These are phyloP conservation scores for Zenarchopterus dispar DNA, from an alignment of 2,797 vertebrate genomes.

Conservation along the genomic window DNA sequence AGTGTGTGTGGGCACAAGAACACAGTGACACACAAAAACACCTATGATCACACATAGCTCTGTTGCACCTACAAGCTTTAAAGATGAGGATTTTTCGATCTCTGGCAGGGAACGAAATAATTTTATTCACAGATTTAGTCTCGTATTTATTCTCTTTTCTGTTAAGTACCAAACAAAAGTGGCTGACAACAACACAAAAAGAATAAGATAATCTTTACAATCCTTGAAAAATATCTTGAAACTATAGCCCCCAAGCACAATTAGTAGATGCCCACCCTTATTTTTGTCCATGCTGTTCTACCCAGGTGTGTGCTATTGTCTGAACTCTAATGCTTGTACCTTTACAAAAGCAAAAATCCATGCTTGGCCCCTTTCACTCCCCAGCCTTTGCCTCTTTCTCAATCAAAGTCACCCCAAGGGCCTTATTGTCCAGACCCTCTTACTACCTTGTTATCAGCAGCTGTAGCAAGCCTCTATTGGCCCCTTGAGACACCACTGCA, in stretches of 20 bases:
- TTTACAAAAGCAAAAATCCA: conserved; percentile 52
- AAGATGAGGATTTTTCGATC: conserved; percentile 20
- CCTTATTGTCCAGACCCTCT: conserved; percentile 62
- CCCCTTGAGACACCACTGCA: conserved; percentile 64
- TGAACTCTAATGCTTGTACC: conserved; percentile 25
- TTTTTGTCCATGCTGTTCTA: conserved; percentile 37
- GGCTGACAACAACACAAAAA: conserved; percentile 13
- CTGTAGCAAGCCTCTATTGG: conserved; percentile 52
- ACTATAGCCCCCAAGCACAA: background rate
- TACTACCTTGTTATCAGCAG: conserved; percentile 76
- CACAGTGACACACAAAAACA: conserved; percentile 38
- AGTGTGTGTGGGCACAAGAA: conserved; percentile 8
- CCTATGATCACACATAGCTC: conserved; percentile 41
- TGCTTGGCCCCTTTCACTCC: conserved; percentile 35
- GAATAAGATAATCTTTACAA: conserved; percentile 16
- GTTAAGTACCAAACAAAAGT: conserved; percentile 19
- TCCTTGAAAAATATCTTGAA: conserved; percentile 12
- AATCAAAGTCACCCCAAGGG: conserved; percentile 71
- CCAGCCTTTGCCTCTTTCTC: conserved; percentile 44
- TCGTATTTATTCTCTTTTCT: conserved; percentile 20
- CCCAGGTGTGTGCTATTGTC: conserved; percentile 36
- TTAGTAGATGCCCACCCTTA: background rate
- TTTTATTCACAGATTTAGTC: conserved; percentile 25
- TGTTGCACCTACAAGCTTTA: conserved; percentile 24
- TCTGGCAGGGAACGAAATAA: conserved; percentile 11